Evolutionary conservation across 2,888 invertebrate genomes (phyloP).

Genomic region (Phytoseiulus persimilis): DNA sequence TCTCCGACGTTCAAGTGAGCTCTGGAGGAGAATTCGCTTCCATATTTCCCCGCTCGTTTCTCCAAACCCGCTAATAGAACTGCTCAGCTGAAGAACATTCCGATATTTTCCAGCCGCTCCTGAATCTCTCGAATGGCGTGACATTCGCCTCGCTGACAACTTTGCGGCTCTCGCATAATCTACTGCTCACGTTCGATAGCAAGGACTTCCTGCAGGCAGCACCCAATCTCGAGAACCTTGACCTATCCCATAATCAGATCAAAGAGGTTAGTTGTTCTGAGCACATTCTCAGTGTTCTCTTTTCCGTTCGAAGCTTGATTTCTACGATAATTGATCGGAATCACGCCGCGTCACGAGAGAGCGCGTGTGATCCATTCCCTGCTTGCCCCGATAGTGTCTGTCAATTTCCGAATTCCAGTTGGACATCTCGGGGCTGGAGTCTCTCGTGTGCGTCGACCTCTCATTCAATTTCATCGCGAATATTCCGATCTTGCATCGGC

Average conservation of each 20-base stretch:
- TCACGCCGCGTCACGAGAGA: no score
- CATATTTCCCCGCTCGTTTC: no score
- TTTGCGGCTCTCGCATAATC: constrained; percentile 14
- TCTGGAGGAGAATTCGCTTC: no score
- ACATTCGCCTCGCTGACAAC: not conserved
- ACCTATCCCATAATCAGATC: constrained; percentile 13
- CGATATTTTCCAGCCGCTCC: not conserved
- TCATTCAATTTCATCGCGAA: constrained; percentile 23
- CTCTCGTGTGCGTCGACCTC: not conserved
- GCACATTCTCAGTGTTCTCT: no score
- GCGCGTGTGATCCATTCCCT: no score
- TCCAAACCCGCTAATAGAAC: no score
- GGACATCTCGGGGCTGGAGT: constrained; percentile 19
- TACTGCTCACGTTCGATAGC: not conserved
- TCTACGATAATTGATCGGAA: no score
- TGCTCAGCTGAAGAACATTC: no score
- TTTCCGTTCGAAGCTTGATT: not conserved
- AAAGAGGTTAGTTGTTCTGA: not conserved
- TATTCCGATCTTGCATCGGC: not conserved
- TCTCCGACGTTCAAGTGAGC: not conserved
- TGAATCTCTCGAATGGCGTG: constrained; percentile 15
- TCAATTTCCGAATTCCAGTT: no score
- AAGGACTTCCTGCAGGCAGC: not conserved
- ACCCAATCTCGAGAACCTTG: not conserved
- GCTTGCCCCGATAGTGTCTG: no score